Percentiles rank a stretch among this genome's conserved stretches.
These are phyloP conservation scores for Semaprochilodus insignis DNA, from an alignment of 2,797 vertebrate species.

Conservation along the genomic window DNA sequence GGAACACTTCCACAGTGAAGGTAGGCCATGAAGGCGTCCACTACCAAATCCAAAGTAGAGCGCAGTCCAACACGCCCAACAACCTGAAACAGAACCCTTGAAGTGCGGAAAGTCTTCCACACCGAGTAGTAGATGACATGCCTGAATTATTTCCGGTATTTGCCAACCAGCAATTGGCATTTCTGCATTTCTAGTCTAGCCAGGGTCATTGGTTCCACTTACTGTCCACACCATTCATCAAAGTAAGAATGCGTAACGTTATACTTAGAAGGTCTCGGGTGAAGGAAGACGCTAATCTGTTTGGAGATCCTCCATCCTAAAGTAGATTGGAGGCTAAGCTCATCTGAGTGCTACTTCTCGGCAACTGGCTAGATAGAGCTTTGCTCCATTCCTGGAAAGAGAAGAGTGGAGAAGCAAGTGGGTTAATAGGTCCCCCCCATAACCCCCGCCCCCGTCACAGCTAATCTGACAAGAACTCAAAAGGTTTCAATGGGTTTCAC, in stretches of 20 bases:
- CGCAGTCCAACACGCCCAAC: not conserved
- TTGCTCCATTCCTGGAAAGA: not conserved
- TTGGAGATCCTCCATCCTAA: slow-evolving; percentile 4
- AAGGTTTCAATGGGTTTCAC: slow-evolving; percentile 3
- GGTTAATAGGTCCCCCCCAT: slow-evolving; percentile 9
- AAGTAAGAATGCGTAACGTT: slow-evolving; percentile 5
- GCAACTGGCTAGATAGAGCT: not conserved
- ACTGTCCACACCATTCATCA: not conserved
- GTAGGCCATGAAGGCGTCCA: not conserved
- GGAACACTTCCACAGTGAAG: not conserved
- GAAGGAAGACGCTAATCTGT: slow-evolving; percentile 2
- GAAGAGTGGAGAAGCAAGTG: slow-evolving; percentile 9
- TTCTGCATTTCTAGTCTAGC: not conserved
- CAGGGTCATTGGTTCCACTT: not conserved
- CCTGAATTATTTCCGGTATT: not conserved
- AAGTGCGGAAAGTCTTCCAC: not conserved
- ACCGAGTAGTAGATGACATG: not conserved
- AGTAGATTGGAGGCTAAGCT: slow-evolving; percentile 5
- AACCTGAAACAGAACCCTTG: not conserved
- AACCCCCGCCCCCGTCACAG: slow-evolving; percentile 15
- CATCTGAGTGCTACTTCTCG: not conserved
- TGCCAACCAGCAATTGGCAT: not conserved
- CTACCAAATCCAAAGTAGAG: not conserved
- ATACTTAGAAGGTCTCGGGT: not conserved
- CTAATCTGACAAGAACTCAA: slow-evolving; percentile 37